These are phyloP conservation scores for Halocaridina rubra DNA, from an alignment of 2,888 invertebrate genomes.

Conservation along the genomic window DNA sequence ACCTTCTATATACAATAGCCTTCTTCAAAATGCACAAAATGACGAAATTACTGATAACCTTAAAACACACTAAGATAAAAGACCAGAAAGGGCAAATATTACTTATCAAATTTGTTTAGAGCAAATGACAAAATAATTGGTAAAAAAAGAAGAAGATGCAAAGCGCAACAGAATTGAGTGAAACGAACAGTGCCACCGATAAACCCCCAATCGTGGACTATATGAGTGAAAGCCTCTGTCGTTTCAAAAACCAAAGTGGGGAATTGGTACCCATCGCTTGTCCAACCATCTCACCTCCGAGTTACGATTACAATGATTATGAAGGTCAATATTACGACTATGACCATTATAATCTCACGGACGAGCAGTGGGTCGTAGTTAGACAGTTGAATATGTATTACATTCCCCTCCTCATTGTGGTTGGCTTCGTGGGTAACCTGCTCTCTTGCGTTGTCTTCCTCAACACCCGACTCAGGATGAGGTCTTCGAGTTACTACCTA, in stretches of 20 bases:
- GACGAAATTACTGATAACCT: too few species aligned
- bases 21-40: too few species aligned
- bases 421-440: conserved; percentile 75
- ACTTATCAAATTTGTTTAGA: too few species aligned
- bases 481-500: conserved; percentile 76
- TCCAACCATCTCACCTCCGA: conserved; percentile 70
- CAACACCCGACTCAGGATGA: conserved; percentile 74
- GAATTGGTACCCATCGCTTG: conserved; percentile 65
- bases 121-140: too few species aligned
- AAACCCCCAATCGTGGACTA: too few species aligned
- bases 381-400: conserved; percentile 72
- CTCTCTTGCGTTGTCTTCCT: conserved; percentile 75
- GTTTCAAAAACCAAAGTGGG: conserved; percentile 72
- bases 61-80: too few species aligned
- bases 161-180: not conserved
- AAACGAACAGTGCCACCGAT: not conserved
- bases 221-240: conserved; percentile 17
- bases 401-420: conserved; percentile 73
- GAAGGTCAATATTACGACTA: conserved; percentile 24
- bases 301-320: conserved; percentile 71
- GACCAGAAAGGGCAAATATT: too few species aligned
- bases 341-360: conserved; percentile 41
- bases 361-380: conserved; percentile 45
- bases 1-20: too few species aligned
- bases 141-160: not conserved